Conservation (phyloP, 2,888 invertebrate genomes). For the Himalopsyche japonica region DNA sequence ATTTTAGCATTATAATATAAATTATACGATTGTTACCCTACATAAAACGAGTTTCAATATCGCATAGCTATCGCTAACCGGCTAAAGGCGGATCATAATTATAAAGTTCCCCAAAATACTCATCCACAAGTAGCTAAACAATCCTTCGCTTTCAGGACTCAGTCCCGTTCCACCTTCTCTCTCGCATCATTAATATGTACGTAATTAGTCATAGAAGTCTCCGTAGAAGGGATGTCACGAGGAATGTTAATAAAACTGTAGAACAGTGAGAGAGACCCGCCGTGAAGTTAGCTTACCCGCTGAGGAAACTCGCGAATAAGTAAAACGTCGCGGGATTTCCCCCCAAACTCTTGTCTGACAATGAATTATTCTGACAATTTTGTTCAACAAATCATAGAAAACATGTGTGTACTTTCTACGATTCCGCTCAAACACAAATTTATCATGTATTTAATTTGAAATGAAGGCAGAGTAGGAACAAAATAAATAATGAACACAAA, state of each 20-base stretch:
- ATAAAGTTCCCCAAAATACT: constrained; percentile 25
- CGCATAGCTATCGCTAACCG: background rate
- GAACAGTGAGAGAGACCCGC: background rate
- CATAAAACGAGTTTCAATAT: background rate
- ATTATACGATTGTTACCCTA: background rate
- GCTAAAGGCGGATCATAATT: constrained; percentile 22
- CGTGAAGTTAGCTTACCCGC: background rate
- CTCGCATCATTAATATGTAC: constrained; percentile 24
- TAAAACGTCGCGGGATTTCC: background rate
- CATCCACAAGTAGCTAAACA: constrained; percentile 27
- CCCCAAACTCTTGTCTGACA: background rate
- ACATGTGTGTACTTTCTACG: background rate
- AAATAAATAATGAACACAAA: no score
- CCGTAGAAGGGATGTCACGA: constrained; percentile 20
- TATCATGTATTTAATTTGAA: no score
- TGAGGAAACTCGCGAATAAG: background rate
- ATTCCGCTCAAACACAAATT: no score
- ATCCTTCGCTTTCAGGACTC: constrained; percentile 8
- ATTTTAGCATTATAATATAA: no score
- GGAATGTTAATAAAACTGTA: constrained; percentile 35
- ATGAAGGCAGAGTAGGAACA: no score
- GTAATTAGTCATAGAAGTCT: constrained; percentile 32
- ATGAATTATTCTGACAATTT: background rate
- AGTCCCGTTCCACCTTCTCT: constrained; percentile 5
- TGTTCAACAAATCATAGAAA: background rate